These are phyloP conservation scores for Scortum barcoo DNA, from an alignment of 2,113 vertebrate species.

Conservation along the genomic window DNA sequence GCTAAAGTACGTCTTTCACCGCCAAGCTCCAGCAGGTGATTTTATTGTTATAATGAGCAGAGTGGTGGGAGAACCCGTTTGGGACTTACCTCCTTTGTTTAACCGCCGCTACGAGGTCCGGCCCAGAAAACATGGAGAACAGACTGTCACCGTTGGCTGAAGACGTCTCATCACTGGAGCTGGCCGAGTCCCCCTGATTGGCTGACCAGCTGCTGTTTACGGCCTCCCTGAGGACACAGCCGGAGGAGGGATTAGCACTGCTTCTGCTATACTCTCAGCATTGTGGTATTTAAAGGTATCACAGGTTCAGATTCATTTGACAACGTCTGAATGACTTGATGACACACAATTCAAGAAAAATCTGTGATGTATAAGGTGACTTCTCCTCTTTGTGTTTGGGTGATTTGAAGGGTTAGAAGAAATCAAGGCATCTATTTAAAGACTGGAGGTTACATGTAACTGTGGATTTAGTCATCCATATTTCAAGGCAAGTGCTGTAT, in stretches of 20 bases:
- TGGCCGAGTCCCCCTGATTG: slow-evolving; percentile 96
- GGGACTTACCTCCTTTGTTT: slow-evolving; percentile 92
- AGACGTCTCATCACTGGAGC: slow-evolving; percentile 97
- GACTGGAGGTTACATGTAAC: neutral
- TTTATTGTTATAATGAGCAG: too few relatives aligned
- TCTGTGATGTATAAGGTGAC: neutral
- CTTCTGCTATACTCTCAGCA: neutral
- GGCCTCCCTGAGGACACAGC: slow-evolving; percentile 87
- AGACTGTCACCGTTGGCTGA: slow-evolving; percentile 98
- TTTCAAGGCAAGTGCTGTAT: neutral
- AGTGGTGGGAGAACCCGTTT: too few relatives aligned
- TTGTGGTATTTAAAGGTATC: neutral
- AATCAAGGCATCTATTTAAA: neutral
- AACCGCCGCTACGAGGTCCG: slow-evolving; percentile 97
- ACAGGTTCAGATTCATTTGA: neutral
- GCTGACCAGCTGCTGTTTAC: slow-evolving; percentile 94
- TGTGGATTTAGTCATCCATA: neutral
- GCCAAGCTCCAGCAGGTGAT: too few relatives aligned
- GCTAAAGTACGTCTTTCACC: neutral
- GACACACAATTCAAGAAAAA: neutral
- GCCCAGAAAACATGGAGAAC: slow-evolving; percentile 99
- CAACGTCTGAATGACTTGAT: neutral
- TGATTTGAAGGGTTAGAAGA: neutral
- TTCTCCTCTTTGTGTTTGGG: neutral
- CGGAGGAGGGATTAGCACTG: neutral